Evolutionary conservation across 2,888 invertebrate genomes (phyloP), one percentile per base, ranked within the genome.

Genomic region (Tachystola acroxantha): DNA sequence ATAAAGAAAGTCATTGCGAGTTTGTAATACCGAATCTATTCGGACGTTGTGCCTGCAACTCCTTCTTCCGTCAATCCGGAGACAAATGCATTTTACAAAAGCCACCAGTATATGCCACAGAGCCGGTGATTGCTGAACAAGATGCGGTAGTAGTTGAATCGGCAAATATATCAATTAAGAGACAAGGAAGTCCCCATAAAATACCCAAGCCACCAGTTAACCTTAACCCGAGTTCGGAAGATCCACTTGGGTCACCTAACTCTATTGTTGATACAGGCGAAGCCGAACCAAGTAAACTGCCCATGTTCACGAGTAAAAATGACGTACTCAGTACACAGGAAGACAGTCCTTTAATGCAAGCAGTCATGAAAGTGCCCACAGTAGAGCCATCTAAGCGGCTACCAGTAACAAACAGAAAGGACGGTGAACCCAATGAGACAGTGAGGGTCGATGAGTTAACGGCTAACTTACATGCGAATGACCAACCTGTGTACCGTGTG

Each of bases 21-120:
- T 96, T 94, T 69, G 89, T 96, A 34, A 95, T 97, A 51, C 95
- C 95, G 16, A 94, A 96, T 70, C 89, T 96, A 7, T 96, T 96
- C 65, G 96, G 96, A 32, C 90, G 95, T 60, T 97, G 96, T 61
- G 92, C 93, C 43, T 96, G 96, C 67, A 92, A 92, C 51, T 73
- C 90, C 7, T 91, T 91, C 26, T 89, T 89, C 49, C 88, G 88
- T 42, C 91, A 91, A 77, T 78, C 88, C 13, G 91, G 91, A 10
- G 91, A 92, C 47, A 89, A 88, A 45, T 93, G 93, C 76, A 69
- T 92, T 37, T 67, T 75, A 5, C 68, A 69, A 41, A 86, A 73
- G 56, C 37, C 55, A 27, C 57, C 68, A 7, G 47, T 69, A 1
- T 74, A 70, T 31, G 64, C 69, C 2, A 75, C 85, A 6, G 86